Conservation (phyloP, 2,113 vertebrate genomes). For the Hiodon alosoides region DNA sequence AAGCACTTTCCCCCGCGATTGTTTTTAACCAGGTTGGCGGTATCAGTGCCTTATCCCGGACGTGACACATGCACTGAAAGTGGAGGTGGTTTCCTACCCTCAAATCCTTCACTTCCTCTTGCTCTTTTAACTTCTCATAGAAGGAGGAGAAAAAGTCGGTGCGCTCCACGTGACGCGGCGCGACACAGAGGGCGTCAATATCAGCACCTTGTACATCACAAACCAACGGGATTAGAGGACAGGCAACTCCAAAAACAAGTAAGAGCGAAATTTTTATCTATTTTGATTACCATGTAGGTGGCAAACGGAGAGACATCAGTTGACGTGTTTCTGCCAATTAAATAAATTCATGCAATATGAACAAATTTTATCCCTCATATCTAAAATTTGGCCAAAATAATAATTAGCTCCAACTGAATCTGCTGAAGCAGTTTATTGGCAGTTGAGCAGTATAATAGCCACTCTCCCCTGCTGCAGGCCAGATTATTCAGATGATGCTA, state of each 20-base stretch:
- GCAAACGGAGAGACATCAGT: too few relatives aligned
- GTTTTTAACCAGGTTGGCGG: not conserved
- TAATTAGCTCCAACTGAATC: too few relatives aligned
- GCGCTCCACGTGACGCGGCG: conserved; percentile 79
- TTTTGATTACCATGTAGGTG: too few relatives aligned
- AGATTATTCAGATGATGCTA: not conserved
- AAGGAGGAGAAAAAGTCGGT: conserved; percentile 85
- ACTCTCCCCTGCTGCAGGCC: too few relatives aligned
- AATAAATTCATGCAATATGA: too few relatives aligned
- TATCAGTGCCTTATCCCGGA: not conserved
- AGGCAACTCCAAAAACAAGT: not conserved
- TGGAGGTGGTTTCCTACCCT: conserved; percentile 57
- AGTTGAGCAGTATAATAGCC: too few relatives aligned
- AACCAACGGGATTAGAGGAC: not conserved
- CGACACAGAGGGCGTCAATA: conserved; percentile 84
- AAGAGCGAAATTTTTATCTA: too few relatives aligned
- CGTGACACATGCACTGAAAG: not conserved
- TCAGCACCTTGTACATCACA: conserved; percentile 71
- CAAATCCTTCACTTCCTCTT: conserved; percentile 83
- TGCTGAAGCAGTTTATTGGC: too few relatives aligned
- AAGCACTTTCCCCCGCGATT: not conserved
- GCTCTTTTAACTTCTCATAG: conserved; percentile 80
- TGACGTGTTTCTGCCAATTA: too few relatives aligned
- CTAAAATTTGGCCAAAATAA: too few relatives aligned
- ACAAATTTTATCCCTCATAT: too few relatives aligned